These are phyloP conservation scores for Stenchaetothrips biformis DNA, from an alignment of 2,888 invertebrate genomes.

Conservation along the genomic window DNA sequence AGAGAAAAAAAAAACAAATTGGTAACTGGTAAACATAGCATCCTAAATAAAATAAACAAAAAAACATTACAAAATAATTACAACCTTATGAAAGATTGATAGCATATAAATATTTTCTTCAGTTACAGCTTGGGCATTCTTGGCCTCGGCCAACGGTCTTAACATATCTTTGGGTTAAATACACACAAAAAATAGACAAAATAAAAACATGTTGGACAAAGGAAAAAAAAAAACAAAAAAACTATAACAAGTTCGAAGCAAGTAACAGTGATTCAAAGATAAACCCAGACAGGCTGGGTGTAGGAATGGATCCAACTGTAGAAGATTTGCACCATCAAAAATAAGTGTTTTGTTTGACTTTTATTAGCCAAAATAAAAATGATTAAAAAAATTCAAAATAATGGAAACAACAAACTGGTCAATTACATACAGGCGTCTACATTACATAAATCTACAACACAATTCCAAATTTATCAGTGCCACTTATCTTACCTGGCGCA, in stretches of 20 bases:
- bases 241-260: neutral
- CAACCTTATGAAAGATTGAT: neutral
- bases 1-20: neutral
- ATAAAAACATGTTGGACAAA: neutral
- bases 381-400: too few relatives aligned
- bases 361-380: neutral
- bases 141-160: neutral
- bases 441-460: too few relatives aligned
- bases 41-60: neutral
- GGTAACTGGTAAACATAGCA: constrained; percentile 3
- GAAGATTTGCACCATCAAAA: neutral
- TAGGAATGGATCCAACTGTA: neutral
- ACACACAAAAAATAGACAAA: neutral
- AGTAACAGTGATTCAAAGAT: neutral
- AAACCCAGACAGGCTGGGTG: neutral
- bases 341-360: neutral
- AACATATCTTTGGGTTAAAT: constrained; percentile 9
- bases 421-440: too few relatives aligned
- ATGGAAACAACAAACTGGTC: too few relatives aligned
- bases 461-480: too few relatives aligned
- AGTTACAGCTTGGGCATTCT: neutral
- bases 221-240: neutral
- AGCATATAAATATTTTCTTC: neutral
- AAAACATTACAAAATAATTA: neutral
- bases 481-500: too few relatives aligned